phyloP scores from a whole-genome alignment of 1,140 invertebrate species.

The Aphelinus atriplicis region DNA sequence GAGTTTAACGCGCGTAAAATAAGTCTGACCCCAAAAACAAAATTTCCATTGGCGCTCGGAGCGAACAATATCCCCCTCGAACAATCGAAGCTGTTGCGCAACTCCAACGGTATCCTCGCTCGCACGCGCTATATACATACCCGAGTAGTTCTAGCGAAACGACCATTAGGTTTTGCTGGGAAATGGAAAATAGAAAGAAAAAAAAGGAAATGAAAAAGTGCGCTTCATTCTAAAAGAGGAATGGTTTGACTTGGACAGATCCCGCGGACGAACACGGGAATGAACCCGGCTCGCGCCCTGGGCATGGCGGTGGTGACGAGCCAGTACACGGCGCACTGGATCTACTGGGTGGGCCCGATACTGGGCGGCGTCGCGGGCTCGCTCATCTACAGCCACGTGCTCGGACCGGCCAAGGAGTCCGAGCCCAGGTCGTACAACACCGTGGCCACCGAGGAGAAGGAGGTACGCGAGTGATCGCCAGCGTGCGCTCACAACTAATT shows the following conservation, averaged over 20 bases:
- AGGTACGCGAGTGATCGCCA: constrained; percentile 63
- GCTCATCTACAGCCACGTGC: constrained; percentile 79
- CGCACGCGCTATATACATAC: too few relatives aligned
- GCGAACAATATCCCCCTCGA: too few relatives aligned
- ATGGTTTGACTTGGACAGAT: constrained; percentile 59
- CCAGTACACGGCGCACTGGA: constrained; percentile 83
- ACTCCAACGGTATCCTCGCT: too few relatives aligned
- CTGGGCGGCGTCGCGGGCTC: constrained; percentile 81
- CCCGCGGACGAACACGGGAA: constrained; percentile 84
- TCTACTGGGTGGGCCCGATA: constrained; percentile 90
- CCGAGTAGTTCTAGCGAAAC: too few relatives aligned
- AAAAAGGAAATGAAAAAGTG: background rate
- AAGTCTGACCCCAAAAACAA: too few relatives aligned
- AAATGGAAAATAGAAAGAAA: background rate
- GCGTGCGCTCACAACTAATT: background rate
- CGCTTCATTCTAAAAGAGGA: too few relatives aligned
- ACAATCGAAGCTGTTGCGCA: too few relatives aligned
- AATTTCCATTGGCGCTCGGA: too few relatives aligned
- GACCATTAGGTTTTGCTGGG: too few relatives aligned
- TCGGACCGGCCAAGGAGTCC: constrained; percentile 69
- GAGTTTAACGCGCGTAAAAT: too few relatives aligned
- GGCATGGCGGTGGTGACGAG: constrained; percentile 84
- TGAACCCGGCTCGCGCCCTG: constrained; percentile 90
- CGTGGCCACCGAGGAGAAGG: constrained; percentile 74
- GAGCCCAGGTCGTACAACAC: constrained; percentile 67